These are phyloP conservation scores for Murina feae DNA, from an alignment of 2,113 vertebrate species.

Conservation along the genomic window DNA sequence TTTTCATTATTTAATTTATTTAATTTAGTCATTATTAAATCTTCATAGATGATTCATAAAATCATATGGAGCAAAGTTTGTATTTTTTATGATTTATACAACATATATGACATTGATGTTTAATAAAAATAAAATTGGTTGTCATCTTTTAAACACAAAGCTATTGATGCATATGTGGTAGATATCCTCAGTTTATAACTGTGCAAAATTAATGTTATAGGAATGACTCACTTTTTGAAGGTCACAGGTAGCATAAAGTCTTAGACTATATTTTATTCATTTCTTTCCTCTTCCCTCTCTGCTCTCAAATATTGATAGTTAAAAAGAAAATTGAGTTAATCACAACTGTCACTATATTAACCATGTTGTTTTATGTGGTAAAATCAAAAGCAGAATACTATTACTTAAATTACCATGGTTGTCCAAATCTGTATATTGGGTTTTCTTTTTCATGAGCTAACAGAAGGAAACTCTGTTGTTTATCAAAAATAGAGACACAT, in stretches of 20 bases:
- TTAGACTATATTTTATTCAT: neutral
- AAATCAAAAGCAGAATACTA: neutral
- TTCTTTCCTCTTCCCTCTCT: neutral
- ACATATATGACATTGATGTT: neutral
- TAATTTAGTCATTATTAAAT: neutral
- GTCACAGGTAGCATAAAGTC: neutral
- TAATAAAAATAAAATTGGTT: slow-evolving; percentile 29
- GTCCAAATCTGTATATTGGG: neutral
- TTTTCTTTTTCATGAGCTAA: slow-evolving; percentile 39
- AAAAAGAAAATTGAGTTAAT: neutral
- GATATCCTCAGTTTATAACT: neutral
- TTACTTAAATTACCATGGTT: slow-evolving; percentile 44
- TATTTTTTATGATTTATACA: neutral
- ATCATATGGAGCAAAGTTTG: neutral
- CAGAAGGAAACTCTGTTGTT: neutral
- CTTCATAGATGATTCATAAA: neutral
- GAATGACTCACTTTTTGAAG: neutral
- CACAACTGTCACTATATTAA: slow-evolving; percentile 7
- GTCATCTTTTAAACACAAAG: neutral
- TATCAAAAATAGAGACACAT: neutral
- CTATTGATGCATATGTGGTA: neutral
- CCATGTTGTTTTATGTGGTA: neutral
- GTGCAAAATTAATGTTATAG: neutral
- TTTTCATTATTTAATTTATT: too few species aligned
- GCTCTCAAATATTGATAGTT: neutral